Conservation (phyloP, 2,888 invertebrate species). For the Calephelis perditalis region DNA sequence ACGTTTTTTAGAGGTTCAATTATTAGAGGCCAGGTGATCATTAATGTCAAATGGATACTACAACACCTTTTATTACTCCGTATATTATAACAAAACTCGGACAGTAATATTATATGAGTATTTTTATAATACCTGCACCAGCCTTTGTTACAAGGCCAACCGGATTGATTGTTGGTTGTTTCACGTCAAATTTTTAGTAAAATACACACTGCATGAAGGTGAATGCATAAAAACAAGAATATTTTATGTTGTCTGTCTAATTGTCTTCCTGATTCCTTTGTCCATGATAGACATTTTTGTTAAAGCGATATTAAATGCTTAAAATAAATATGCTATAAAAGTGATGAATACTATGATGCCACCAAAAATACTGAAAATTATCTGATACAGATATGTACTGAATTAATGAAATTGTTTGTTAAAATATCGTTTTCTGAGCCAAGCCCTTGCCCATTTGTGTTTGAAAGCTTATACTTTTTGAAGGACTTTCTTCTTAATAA, state of each 20-base stretch:
- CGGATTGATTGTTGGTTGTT: slow-evolving; percentile 29
- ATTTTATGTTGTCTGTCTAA: slow-evolving; percentile 17
- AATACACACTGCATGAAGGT: slow-evolving; percentile 25
- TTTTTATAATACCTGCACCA: slow-evolving; percentile 30
- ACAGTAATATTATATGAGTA: slow-evolving; percentile 33
- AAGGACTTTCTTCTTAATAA: no score
- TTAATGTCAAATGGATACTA: slow-evolving; percentile 26
- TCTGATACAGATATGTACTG: no score
- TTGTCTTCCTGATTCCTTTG: slow-evolving; percentile 17
- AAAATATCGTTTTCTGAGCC: no score
- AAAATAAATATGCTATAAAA: background rate
- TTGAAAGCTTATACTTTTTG: no score
- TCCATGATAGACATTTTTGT: background rate
- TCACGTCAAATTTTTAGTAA: slow-evolving; percentile 31
- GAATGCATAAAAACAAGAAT: slow-evolving; percentile 21
- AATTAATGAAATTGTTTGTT: no score
- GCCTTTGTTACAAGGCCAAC: slow-evolving; percentile 36
- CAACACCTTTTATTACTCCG: slow-evolving; percentile 25
- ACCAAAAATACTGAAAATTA: no score
- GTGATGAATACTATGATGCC: background rate
- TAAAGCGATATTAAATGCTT: background rate
- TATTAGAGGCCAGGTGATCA: slow-evolving; percentile 28
- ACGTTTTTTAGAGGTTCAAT: slow-evolving; percentile 21
- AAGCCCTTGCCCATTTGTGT: no score
- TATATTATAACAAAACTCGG: slow-evolving; percentile 24